Percentiles rank a stretch among this genome's conserved stretches.
Evolutionary conservation across 2,797 vertebrate genomes (phyloP).

Genomic region (Euthynnus affinis): DNA sequence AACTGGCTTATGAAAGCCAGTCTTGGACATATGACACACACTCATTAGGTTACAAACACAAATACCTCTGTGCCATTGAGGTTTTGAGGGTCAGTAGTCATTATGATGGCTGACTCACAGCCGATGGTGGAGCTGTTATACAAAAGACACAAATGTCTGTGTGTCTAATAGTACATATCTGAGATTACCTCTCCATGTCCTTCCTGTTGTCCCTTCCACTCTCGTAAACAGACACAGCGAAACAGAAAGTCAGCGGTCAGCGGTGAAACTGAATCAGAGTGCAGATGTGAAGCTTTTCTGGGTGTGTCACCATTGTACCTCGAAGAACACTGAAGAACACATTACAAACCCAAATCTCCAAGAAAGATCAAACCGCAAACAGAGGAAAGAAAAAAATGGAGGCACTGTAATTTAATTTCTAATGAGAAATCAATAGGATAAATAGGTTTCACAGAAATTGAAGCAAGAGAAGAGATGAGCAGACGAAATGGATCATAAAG

Average conservation of each 20-base stretch:
- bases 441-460: constrained; percentile 22
- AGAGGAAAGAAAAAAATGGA: neutral
- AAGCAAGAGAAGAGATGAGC: constrained; percentile 1
- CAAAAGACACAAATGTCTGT: constrained; percentile 22
- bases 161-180: constrained; percentile 25
- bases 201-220: constrained; percentile 16
- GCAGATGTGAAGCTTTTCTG: constrained; percentile 34
- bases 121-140: constrained; percentile 34
- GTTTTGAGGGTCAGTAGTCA: constrained; percentile 44
- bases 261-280: constrained; percentile 16
- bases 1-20: no score
- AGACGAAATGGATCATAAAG: constrained; percentile 29
- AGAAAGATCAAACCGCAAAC: constrained; percentile 14
- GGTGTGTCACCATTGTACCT: constrained; percentile 43
- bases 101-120: constrained; percentile 61
- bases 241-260: constrained; percentile 25
- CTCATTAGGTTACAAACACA: constrained; percentile 40
- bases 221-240: neutral
- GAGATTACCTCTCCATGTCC: constrained; percentile 12
- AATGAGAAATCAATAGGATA: constrained; percentile 48
- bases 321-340: constrained; percentile 7
- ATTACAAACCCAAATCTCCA: constrained; percentile 26
- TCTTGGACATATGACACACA: no score
- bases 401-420: constrained; percentile 13
- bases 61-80: constrained; percentile 8